phyloP scores from a whole-genome alignment of 2,113 vertebrate species.

The Nasalis larvatus region DNA sequence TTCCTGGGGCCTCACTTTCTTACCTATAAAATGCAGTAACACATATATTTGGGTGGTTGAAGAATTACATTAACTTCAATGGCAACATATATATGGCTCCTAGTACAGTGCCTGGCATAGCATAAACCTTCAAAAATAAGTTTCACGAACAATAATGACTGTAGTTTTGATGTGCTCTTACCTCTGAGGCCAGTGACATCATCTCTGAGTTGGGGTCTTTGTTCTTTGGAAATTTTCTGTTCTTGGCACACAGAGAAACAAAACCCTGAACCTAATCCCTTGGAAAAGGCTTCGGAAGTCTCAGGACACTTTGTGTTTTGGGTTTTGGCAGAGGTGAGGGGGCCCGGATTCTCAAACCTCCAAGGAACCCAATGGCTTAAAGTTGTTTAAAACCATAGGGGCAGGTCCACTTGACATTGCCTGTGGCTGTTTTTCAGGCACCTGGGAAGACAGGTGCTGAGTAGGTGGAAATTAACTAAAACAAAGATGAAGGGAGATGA shows the following conservation, averaged over 20 bases:
- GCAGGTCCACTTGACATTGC: background rate
- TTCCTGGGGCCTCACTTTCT: background rate
- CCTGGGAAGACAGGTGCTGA: background rate
- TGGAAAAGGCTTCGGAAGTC: background rate
- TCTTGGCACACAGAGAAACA: background rate
- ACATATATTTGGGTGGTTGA: background rate
- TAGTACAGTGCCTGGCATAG: background rate
- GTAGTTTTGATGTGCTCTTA: background rate
- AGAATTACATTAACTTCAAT: background rate
- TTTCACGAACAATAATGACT: background rate
- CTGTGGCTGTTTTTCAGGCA: background rate
- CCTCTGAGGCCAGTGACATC: background rate
- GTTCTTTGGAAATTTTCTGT: background rate
- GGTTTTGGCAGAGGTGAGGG: background rate
- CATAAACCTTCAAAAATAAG: background rate
- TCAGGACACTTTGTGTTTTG: background rate
- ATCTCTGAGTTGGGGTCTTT: background rate
- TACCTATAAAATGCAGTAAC: background rate
- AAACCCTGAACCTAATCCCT: background rate
- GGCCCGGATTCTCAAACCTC: background rate
- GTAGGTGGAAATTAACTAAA: background rate
- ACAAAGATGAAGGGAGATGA: background rate
- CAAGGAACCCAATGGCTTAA: background rate
- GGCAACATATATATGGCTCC: background rate
- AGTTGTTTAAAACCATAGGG: background rate